phyloP scores from a whole-genome alignment of 2,797 vertebrate genomes.

The Thamnophis elegans region DNA sequence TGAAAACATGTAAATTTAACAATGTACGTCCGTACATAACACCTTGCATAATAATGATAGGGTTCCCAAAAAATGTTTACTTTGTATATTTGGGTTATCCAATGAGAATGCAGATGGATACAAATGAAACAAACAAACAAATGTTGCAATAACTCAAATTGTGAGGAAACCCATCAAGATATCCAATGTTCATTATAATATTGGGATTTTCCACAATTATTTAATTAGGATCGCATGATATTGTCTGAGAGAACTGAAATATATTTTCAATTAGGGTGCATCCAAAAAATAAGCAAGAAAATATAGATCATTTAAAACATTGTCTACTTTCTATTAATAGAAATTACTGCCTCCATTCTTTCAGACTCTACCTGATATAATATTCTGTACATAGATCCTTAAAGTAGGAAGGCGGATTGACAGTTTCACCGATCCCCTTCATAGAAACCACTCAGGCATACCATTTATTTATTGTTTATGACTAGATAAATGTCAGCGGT shows the following conservation, averaged over 20 bases:
- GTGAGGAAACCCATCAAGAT: not conserved
- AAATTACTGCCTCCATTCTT: not conserved
- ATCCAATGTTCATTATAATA: not conserved
- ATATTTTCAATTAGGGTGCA: not conserved
- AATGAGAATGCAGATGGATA: not conserved
- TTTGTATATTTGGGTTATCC: not conserved
- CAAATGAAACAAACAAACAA: not conserved
- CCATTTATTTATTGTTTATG: not conserved
- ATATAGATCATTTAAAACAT: not conserved
- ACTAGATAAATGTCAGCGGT: not conserved
- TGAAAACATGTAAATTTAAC: too few relatives aligned
- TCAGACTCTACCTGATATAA: not conserved
- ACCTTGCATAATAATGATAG: not conserved
- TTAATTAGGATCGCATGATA: not conserved
- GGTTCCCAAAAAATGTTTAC: not conserved
- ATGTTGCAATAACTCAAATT: not conserved
- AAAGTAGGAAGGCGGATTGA: not conserved
- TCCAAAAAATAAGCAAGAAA: not conserved
- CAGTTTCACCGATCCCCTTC: not conserved
- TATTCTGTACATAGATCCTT: not conserved
- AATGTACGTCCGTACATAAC: too few relatives aligned
- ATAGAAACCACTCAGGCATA: not conserved
- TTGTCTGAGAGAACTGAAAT: not conserved
- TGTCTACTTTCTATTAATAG: not conserved
- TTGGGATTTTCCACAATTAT: not conserved